Base-by-base conservation (phyloP, 1,140 invertebrate genomes). In the Cyphomyrmex costatus region DNA sequence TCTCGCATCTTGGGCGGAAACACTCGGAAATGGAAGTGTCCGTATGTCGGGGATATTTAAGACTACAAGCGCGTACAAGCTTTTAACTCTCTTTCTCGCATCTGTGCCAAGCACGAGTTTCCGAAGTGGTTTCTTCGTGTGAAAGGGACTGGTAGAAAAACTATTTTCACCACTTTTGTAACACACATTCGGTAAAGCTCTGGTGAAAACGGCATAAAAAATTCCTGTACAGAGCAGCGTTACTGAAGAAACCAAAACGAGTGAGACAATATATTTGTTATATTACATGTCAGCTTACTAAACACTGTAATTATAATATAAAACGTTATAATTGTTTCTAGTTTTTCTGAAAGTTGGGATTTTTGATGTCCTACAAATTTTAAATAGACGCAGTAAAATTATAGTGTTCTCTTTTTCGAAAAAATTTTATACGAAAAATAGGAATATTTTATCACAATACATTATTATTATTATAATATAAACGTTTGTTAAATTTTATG, bases 11-110 rank as follows among this genome's bases (percentile, higher is more conserved):
- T 42, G n/a, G 33, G 24, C 66, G 86, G 86, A 88, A 88, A 53
- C 33, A 42, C 78, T 86, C 71, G 89, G 89, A 91, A 91, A 91
- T 91, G 86, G 86, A 91, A 90, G 86, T 90, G 89, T 90, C 88
- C 82, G 76, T 46, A n/a, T n/a, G 74, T 36, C 30, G 63, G 66
- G 82, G 83, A 88, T 91, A 90, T 91, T 90, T 90, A 90, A 90
- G 80, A 71, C 73, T 70, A 33, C 83, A n/a, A 36, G 42, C 42
- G 68, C 42, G 66, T 61, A 42, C 12, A 14, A 61, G 73, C 63
- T 80, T 80, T 68, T 80, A 79, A 80, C 77, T 80, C 58, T 77
- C 56, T 63, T 80, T 70, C 61, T 79, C 76, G 27, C 76, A 66
- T 66, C 46, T 80, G 77, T 68, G 63, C 63, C 30, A 78, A 78